Base-by-base conservation (phyloP, 2,797 vertebrate genomes). In the Tokudaia tokunoshimensis region DNA sequence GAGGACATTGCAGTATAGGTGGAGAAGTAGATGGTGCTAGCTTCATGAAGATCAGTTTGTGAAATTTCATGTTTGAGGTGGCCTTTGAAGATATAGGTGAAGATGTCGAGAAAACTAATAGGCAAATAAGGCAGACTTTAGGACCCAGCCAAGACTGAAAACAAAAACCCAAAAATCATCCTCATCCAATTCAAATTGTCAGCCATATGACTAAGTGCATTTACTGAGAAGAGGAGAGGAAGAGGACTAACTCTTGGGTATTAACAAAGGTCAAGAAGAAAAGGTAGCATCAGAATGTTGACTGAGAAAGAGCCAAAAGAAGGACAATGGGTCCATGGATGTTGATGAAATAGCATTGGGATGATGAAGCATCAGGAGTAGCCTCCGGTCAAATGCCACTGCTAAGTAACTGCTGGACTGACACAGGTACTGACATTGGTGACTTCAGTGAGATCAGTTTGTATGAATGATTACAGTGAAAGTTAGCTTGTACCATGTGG, bases 161-260 rank as follows among this genome's bases (percentile, higher is more conserved):
- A 41, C 55, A 74, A 24, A 78, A n/a, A 84, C 67, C 61, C 80
- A 50, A 17, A 8, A 90, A 74, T 91, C 41, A 57, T 63, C 15
- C 63, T 50, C 37, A 78, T 79, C n/a, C 29, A 65, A 91, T 91
- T 92, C 47, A 94, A 89, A 94, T 47, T 37, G 74, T 93, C 85
- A 59, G 4, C 44, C 55, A 50, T 24, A 47, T 17, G 24, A 26
- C 55, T 55, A 13, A 5, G n/a, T 76, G 6, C 13, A 26, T 4
- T 94, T 79, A 37, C 78, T 63, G n/a, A 74, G 24, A 74, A 87
- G 15, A 80, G 17, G 47, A 83, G n/a, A 85, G 24, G 41, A 81
- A 29, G 6, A 85, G 29, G 6, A 85, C 47, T 65, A 87, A 90
- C 41, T 6, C 20, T 78, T 37, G 41, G 44, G 1, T 20, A 44